phyloP scores from a whole-genome alignment of 1,140 invertebrate species.

The Megathymus violae region DNA sequence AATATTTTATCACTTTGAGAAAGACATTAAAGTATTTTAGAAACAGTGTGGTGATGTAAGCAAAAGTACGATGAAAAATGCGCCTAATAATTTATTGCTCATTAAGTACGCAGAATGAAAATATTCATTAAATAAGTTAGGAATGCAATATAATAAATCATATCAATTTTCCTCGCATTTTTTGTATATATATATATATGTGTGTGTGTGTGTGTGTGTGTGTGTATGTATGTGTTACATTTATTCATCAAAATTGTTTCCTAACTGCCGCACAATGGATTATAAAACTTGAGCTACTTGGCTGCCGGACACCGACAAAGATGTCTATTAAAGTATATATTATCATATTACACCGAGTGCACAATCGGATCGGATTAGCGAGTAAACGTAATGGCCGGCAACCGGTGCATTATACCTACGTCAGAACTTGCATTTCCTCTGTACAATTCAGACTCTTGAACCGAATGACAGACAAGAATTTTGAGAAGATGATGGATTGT shows the following conservation, averaged over 20 bases:
- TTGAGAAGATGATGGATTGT: conserved; percentile 12
- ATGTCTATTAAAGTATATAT: conserved; percentile 26
- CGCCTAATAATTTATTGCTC: no score
- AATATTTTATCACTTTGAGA: no score
- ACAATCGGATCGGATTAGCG: conserved; percentile 1
- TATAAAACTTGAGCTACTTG: not conserved
- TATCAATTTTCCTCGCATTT: no score
- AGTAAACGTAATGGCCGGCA: conserved; percentile 8
- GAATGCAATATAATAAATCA: no score
- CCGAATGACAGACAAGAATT: conserved; percentile 4
- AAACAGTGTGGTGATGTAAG: no score
- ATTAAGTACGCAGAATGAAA: no score
- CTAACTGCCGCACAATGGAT: not conserved
- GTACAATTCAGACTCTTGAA: conserved; percentile 15
- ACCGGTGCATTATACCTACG: conserved; percentile 15
- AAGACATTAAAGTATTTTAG: no score
- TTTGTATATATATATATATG: no score
- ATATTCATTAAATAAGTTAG: no score
- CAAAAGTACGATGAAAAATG: no score
- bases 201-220: no score
- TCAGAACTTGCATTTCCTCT: conserved; percentile 19
- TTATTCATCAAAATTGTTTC: not conserved
- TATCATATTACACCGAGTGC: conserved; percentile 24
- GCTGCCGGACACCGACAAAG: conserved; percentile 7
- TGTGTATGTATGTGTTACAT: no score